Base-by-base conservation (phyloP, 2,888 invertebrate species). In the Harmothoe impar region DNA sequence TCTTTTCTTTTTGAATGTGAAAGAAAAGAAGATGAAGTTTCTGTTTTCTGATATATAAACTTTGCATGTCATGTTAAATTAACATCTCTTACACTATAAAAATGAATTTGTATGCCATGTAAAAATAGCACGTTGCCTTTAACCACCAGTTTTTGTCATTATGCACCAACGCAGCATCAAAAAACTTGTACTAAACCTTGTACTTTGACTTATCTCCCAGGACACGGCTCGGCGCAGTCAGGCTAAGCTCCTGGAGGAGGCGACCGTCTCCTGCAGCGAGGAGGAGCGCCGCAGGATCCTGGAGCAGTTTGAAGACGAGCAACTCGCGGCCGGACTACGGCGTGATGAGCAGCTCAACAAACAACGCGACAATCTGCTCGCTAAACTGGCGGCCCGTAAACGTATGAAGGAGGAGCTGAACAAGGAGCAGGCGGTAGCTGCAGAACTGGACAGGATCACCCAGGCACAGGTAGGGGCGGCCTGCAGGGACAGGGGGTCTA, bases 351-450 rank as follows among this genome's bases (percentile, higher is more conserved):
- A 93, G 77, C 89, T 91, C 54, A 92, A 92, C 54, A 90, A 91
- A 43, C 94, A 94, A 91, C 91, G 93, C 33, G 95, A 95, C 92
- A 93, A 93, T 89, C 92, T 95, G 51, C 93, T 94, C 52, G 94
- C 95, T 17, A 95, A 95, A 91, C 92, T 95, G 68, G 95, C 94
- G 0, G 95, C 95, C 10, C 93, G 94, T n/a, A 95, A 94, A 92
- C 93, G 95, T n/a, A 93, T 95, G 93, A 92, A 93, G 81, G 95
- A 95, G 90, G 94, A 95, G 91, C 91, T 94, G 54, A 93, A 91
- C 43, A 94, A 94, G 90, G 95, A 95, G 89, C 92, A 93, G 56
- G 94, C 94, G 10, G 94, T 95, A 20, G 92, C 93, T 56, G 93
- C 93, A 51, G 95, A 95, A 89, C 93, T 95, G 90, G 94, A 95